These are phyloP conservation scores for Mellilla xanthometata DNA, from an alignment of 2,888 invertebrate species.

Conservation along the genomic window DNA sequence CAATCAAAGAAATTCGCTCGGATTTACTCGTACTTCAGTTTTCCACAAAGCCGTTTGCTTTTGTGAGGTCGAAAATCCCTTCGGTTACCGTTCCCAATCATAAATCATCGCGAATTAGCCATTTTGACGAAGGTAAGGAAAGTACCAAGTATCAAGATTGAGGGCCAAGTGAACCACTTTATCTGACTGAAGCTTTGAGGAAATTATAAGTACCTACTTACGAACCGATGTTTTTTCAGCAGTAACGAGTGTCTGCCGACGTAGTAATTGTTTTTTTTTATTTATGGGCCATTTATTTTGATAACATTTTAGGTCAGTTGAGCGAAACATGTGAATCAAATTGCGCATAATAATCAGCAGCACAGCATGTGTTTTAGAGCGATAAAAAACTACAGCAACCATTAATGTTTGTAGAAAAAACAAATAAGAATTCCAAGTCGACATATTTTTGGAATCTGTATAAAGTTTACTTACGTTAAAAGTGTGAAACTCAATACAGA, in stretches of 20 bases:
- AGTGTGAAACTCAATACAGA: slow-evolving; percentile 70
- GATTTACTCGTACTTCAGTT: slow-evolving; percentile 63
- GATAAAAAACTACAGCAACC: background rate
- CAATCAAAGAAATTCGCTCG: slow-evolving; percentile 64
- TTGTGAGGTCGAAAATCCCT: slow-evolving; percentile 5
- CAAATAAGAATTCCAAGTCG: slow-evolving; percentile 11
- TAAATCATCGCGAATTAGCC: slow-evolving; percentile 13
- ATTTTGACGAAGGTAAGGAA: slow-evolving; percentile 12
- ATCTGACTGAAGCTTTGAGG: background rate
- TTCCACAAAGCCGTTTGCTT: slow-evolving; percentile 8
- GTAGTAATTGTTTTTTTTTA: no score
- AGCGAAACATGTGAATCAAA: slow-evolving; percentile 2
- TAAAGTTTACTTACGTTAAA: slow-evolving; percentile 49
- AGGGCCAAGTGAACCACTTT: background rate
- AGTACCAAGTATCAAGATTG: slow-evolving; percentile 3
- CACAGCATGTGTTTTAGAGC: background rate
- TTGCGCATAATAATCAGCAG: slow-evolving; percentile 1
- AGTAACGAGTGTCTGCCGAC: no score
- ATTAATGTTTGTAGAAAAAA: background rate
- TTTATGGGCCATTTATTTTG: no score
- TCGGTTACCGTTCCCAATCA: slow-evolving; percentile 26
- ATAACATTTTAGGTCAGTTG: background rate
- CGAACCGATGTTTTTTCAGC: background rate
- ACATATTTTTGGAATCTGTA: slow-evolving; percentile 62
- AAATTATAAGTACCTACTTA: background rate